phyloP scores from a whole-genome alignment of 2,797 vertebrate genomes.

The Leucoraja ocellata region DNA sequence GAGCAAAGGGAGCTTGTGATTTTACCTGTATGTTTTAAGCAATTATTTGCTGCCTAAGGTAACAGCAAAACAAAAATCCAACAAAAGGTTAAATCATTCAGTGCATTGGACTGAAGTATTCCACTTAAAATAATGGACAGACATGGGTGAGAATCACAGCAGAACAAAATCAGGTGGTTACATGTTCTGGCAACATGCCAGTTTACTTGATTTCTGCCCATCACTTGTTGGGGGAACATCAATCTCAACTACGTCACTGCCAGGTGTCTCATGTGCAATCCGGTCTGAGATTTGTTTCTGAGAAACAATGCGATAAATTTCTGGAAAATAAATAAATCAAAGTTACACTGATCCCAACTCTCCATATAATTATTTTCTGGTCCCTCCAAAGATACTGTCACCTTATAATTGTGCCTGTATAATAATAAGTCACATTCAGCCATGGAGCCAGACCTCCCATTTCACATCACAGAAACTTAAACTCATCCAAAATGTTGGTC shows the following conservation, averaged over 20 bases:
- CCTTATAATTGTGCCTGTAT: background rate
- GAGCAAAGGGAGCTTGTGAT: background rate
- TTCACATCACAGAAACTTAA: background rate
- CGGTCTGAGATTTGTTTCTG: slow-evolving; percentile 94
- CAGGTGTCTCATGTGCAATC: slow-evolving; percentile 85
- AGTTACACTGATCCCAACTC: background rate
- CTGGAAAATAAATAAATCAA: slow-evolving; percentile 51
- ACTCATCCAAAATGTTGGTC: background rate
- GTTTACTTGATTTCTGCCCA: slow-evolving; percentile 84
- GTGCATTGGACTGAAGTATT: slow-evolving; percentile 47
- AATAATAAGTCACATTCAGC: background rate
- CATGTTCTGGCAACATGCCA: slow-evolving; percentile 97
- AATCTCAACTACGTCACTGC: slow-evolving; percentile 96
- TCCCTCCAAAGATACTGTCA: background rate
- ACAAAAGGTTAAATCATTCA: slow-evolving; percentile 46
- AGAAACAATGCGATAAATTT: slow-evolving; percentile 94
- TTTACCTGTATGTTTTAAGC: background rate
- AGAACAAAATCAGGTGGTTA: slow-evolving; percentile 59
- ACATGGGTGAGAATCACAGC: slow-evolving; percentile 43
- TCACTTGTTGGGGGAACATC: slow-evolving; percentile 90
- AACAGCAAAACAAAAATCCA: slow-evolving; percentile 1
- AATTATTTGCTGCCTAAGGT: background rate
- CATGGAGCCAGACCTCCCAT: background rate
- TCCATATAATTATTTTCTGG: background rate
- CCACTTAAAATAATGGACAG: slow-evolving; percentile 49